Conservation (phyloP, 2,113 vertebrate genomes). For the Solenodon paradoxus region DNA sequence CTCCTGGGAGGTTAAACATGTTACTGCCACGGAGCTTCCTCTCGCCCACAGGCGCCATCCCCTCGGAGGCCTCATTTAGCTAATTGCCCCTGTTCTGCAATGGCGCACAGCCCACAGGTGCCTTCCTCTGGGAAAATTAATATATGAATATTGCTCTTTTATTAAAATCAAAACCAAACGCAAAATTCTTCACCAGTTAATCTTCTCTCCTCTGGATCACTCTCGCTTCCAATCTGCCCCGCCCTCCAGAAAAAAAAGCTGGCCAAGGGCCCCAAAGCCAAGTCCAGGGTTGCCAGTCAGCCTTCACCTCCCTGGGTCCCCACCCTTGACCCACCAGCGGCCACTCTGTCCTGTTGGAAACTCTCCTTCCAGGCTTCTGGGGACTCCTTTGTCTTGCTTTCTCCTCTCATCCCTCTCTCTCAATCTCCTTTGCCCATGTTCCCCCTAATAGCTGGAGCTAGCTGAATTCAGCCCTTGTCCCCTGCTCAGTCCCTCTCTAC, state of each 20-base stretch:
- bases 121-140: constrained; percentile 45
- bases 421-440: neutral
- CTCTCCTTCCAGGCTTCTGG: neutral
- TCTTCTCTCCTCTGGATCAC: neutral
- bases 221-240: neutral
- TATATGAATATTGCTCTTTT: constrained; percentile 5
- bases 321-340: too few relatives aligned
- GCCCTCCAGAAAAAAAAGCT: neutral
- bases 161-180: neutral
- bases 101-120: neutral
- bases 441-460: neutral
- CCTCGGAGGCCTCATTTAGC: constrained; percentile 23
- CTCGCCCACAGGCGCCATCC: neutral
- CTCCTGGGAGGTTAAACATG: neutral
- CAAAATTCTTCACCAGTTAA: neutral
- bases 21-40: neutral
- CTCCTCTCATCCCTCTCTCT: neutral
- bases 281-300: neutral
- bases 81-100: neutral
- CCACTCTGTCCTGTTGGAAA: neutral
- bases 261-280: neutral
- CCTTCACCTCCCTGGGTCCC: too few relatives aligned
- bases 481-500: neutral
- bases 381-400: neutral
- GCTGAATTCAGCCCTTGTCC: neutral